These are phyloP conservation scores for Ephydatia muelleri DNA, from an alignment of 37 sponge, comb jelly and placozoan species.

Conservation along the genomic window DNA sequence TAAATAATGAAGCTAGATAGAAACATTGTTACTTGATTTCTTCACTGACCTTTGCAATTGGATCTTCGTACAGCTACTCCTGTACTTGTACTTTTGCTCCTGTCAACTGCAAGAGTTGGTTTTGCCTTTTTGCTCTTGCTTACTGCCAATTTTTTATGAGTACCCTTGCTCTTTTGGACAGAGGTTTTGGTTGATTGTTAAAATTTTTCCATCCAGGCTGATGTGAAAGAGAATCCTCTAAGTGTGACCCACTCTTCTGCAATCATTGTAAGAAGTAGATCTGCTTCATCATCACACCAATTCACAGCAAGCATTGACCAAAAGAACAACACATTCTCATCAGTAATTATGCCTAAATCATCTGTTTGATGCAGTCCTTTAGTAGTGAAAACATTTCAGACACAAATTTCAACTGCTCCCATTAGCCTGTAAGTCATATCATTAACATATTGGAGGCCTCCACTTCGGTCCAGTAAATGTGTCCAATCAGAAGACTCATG, in stretches of 20 bases:
- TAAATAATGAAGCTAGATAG: neutral
- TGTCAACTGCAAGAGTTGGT: neutral
- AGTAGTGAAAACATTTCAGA: neutral
- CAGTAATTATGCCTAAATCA: neutral
- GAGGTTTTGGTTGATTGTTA: neutral
- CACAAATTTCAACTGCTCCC: neutral
- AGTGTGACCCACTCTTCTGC: slow-evolving; percentile 3
- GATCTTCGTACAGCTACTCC: neutral
- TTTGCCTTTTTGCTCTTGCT: neutral
- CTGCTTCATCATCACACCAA: slow-evolving; percentile 14
- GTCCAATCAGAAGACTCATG: neutral
- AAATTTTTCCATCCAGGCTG: slow-evolving; percentile 4
- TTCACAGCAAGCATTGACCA: slow-evolving; percentile 8
- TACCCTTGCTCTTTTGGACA: slow-evolving; percentile 5
- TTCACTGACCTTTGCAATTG: neutral
- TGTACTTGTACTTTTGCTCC: neutral
- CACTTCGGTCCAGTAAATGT: neutral
- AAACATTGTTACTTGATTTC: neutral
- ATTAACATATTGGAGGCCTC: neutral
- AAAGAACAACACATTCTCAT: slow-evolving; percentile 3
- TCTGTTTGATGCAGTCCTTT: neutral
- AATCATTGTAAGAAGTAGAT: slow-evolving; percentile 1
- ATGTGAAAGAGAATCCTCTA: slow-evolving; percentile 5
- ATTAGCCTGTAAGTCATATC: neutral
- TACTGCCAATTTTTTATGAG: neutral